Conservation (phyloP, 2,888 invertebrate species). For the Capitulum mitella region DNA sequence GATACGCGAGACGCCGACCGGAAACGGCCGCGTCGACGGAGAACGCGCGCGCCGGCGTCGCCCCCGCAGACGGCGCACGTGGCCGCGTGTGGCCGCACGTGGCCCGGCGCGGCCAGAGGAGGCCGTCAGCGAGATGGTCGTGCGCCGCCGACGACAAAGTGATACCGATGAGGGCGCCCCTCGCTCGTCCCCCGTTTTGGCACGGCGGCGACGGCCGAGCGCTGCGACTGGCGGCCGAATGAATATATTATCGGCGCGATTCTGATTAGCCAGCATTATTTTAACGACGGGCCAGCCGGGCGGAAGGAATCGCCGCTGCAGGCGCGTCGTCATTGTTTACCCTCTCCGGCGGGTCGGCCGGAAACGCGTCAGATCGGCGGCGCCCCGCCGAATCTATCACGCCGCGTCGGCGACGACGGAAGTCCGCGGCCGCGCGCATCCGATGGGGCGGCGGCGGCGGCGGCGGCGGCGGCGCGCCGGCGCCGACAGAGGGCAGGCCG, state of each 20-base stretch:
- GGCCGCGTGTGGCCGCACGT: too few relatives aligned
- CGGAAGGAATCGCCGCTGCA: neutral
- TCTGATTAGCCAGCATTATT: constrained; percentile 24
- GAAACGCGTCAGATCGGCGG: neutral
- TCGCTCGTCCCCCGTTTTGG: neutral
- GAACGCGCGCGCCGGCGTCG: too few relatives aligned
- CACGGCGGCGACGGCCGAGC: neutral
- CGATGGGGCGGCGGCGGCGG: neutral
- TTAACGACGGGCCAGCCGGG: constrained; percentile 12
- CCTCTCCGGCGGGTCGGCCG: neutral
- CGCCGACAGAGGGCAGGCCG: neutral
- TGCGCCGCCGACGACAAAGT: constrained; percentile 11
- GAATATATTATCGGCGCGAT: constrained; percentile 23
- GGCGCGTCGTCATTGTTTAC: constrained; percentile 16
- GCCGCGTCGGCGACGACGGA: neutral
- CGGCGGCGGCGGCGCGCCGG: neutral
- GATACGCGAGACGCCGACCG: too few relatives aligned
- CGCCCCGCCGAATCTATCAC: neutral
- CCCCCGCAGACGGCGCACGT: too few relatives aligned
- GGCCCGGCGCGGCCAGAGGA: too few relatives aligned
- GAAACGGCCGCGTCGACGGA: too few relatives aligned
- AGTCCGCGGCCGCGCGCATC: neutral
- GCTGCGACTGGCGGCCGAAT: neutral
- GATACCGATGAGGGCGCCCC: constrained; percentile 1
- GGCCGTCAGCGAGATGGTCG: neutral